A percentile compares a stretch with the other conserved stretches of the same genome.
phyloP scores from a whole-genome alignment of 2,113 vertebrate species.

The Callocephalon fimbriatum region DNA sequence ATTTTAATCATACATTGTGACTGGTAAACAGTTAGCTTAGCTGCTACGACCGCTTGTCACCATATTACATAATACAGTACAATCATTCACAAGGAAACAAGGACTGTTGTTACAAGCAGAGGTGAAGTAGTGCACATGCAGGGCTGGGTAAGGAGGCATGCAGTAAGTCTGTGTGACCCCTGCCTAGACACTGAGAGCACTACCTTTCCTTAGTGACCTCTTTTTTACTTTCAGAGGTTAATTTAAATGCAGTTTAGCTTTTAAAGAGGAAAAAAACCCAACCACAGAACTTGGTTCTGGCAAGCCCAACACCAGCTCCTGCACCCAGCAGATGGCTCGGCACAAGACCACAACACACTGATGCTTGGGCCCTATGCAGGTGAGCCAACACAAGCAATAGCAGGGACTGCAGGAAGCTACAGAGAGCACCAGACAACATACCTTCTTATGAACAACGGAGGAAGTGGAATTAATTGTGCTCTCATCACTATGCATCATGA shows the following conservation, averaged over 20 bases:
- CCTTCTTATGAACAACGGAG: slow-evolving; percentile 89
- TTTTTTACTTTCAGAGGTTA: background rate
- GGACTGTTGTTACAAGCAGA: background rate
- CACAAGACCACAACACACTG: background rate
- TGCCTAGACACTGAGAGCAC: background rate
- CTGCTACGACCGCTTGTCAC: background rate
- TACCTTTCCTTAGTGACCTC: background rate
- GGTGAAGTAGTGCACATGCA: slow-evolving; percentile 5
- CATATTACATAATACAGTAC: background rate
- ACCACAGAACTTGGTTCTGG: background rate
- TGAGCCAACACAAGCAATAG: background rate
- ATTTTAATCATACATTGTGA: background rate
- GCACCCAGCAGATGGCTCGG: background rate
- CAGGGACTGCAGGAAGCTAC: background rate
- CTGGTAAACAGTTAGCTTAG: slow-evolving; percentile 18
- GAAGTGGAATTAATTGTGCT: slow-evolving; percentile 83
- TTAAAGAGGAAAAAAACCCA: background rate
- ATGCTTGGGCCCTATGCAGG: background rate
- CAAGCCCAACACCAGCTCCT: background rate
- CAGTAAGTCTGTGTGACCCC: background rate
- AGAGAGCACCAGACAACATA: slow-evolving; percentile 66
- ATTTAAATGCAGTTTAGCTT: background rate
- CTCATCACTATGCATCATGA: slow-evolving; percentile 87
- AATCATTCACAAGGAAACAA: background rate
- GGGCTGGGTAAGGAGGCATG: background rate